phyloP scores from a whole-genome alignment of 1,140 invertebrate genomes.

The Hypsibius dujardini region DNA sequence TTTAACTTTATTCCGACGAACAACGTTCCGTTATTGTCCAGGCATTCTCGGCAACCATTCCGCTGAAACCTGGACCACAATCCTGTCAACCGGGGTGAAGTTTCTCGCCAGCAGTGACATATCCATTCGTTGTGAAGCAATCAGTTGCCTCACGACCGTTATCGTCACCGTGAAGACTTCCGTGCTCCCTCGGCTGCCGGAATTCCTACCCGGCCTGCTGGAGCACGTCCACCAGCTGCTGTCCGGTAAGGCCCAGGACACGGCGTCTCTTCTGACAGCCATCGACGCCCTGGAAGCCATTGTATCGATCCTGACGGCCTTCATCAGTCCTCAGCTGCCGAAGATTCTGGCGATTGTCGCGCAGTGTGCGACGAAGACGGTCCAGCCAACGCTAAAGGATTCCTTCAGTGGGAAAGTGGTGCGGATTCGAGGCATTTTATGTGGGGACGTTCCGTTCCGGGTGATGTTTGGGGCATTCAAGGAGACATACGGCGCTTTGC shows the following conservation, averaged over 20 bases:
- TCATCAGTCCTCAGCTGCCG: background rate
- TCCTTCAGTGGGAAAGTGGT: background rate
- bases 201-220: background rate
- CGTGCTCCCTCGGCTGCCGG: background rate
- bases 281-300: background rate
- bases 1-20: too few species aligned
- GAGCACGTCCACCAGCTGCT: background rate
- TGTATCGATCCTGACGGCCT: background rate
- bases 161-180: background rate
- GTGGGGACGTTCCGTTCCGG: background rate
- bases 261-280: background rate
- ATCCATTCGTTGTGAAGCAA: background rate
- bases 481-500: background rate
- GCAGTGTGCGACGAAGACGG: background rate
- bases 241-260: background rate
- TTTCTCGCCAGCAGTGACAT: background rate
- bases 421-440: too few species aligned
- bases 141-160: background rate
- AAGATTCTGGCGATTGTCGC: background rate
- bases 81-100: background rate
- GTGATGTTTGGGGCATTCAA: background rate
- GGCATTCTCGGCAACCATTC: background rate
- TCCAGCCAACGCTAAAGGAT: background rate
- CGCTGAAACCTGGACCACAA: background rate
- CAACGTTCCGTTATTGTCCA: background rate